Evolutionary conservation across 2,797 vertebrate genomes (phyloP), one percentile per base, ranked within the genome.

Genomic region (Sebastolobus alascanus): DNA sequence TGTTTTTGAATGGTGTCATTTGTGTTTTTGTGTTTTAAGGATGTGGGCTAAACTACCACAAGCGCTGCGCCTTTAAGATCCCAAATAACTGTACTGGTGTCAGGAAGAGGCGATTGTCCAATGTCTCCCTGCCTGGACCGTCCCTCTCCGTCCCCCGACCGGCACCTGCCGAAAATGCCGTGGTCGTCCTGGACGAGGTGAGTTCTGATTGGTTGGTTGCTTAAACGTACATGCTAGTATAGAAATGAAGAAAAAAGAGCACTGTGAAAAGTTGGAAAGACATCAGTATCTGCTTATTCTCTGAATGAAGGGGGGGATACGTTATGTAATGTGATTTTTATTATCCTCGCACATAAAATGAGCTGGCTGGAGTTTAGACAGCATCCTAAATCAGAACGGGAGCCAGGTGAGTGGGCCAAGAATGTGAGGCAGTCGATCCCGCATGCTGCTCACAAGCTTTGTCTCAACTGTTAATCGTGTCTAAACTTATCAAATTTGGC

Each of bases 1-100:
- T 35, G 31, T 43, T 54, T 86, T 43, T 65, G 54, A 87, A 79
- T 86, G 13, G 38, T 82, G 25, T 31, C 29, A 33, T 84, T 13
- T 87, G 6, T 87, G 35, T 70, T 77, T 87, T 79, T 22, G 13
- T 89, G 29, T 78, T 89, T 61, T 79, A 92, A 99, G 98, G 98
- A 82, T 99, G 98, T 94, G 98, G 98, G 69, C 94, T 99, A 69
- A 99, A 99, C 95, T 99, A 99, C 93, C 98, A 99, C 95, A 99
- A 99, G 84, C 96, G 98, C 78, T 99, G 98, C 76, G 98, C 98
- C 94, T 99, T 99, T 95, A 99, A 99, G 95, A 99, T 99, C 90
- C 98, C 98, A 63, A 99, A 99, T 94, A 99, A 99, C 92, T 99
- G 98, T 86, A 97, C 97, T 20, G 98, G 98, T 75, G 96, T 98